Conservation (phyloP, 1,140 invertebrate species). For the Zaprionus camerounensis region DNA sequence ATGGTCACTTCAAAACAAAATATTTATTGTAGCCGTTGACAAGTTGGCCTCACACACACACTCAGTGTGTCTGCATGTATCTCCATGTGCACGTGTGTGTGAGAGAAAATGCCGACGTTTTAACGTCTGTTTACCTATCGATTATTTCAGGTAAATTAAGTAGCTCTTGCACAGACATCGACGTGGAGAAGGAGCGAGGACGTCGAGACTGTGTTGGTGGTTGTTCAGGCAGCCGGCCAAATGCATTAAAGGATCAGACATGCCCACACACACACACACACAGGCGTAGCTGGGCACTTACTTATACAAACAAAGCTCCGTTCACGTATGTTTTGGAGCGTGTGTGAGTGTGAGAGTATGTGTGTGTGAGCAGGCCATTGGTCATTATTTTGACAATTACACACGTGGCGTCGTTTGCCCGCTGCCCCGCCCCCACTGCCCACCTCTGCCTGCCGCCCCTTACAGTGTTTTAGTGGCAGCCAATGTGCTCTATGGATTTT, state of each 20-base stretch:
- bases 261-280: conserved; percentile 47
- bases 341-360: neutral
- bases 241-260: conserved; percentile 83
- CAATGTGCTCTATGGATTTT: conserved; percentile 71
- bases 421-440: neutral
- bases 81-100: conserved; percentile 29
- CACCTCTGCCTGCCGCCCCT: neutral
- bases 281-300: conserved; percentile 71
- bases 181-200: conserved; percentile 23
- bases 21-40: conserved; percentile 79
- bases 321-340: neutral
- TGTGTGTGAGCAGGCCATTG: conserved; percentile 44
- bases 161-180: conserved; percentile 63
- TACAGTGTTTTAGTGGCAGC: conserved; percentile 17
- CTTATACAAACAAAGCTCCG: conserved; percentile 76
- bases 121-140: conserved; percentile 83
- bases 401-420: conserved; percentile 74
- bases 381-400: conserved; percentile 83
- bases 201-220: conserved; percentile 40
- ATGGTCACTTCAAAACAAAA: conserved; percentile 76
- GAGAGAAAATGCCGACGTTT: conserved; percentile 74
- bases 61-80: conserved; percentile 2
- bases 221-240: conserved; percentile 67
- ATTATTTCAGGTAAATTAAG: conserved; percentile 83
- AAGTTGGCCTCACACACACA: conserved; percentile 42